These are phyloP conservation scores for Morpho helenor DNA, from an alignment of 2,888 invertebrate species.

Conservation along the genomic window DNA sequence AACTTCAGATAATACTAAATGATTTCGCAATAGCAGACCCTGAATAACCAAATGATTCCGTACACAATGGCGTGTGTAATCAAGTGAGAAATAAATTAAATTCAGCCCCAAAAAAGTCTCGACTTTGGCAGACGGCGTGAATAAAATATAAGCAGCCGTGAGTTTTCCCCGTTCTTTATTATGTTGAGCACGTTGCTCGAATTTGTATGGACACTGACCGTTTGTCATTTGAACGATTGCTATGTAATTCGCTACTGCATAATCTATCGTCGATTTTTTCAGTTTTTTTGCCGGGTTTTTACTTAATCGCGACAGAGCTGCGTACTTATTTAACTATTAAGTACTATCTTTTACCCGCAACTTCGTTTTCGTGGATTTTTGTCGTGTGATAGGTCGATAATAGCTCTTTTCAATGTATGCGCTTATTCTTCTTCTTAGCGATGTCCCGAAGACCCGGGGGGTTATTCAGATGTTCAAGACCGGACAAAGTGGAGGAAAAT, in stretches of 20 bases:
- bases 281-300: neutral
- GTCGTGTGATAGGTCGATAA: too few relatives aligned
- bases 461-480: too few relatives aligned
- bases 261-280: neutral
- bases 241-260: neutral
- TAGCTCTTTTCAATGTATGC: too few relatives aligned
- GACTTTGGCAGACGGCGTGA: slow-evolving; percentile 8
- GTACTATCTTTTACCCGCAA: too few relatives aligned
- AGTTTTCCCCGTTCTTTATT: slow-evolving; percentile 12
- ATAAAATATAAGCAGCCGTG: slow-evolving; percentile 1
- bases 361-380: too few relatives aligned
- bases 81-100: slow-evolving; percentile 14
- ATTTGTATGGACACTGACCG: slow-evolving; percentile 2
- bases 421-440: too few relatives aligned
- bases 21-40: neutral
- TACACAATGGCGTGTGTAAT: slow-evolving; percentile 14
- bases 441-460: too few relatives aligned
- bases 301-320: neutral
- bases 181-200: neutral
- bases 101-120: slow-evolving; percentile 14
- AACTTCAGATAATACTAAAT: too few relatives aligned
- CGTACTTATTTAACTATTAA: too few relatives aligned
- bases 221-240: neutral
- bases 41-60: slow-evolving; percentile 11
- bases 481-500: too few relatives aligned